A percentile compares a stretch with the other conserved stretches of the same genome.
Evolutionary conservation across 2,888 invertebrate genomes (phyloP).

Genomic region (Lasioglossum villosulum): DNA sequence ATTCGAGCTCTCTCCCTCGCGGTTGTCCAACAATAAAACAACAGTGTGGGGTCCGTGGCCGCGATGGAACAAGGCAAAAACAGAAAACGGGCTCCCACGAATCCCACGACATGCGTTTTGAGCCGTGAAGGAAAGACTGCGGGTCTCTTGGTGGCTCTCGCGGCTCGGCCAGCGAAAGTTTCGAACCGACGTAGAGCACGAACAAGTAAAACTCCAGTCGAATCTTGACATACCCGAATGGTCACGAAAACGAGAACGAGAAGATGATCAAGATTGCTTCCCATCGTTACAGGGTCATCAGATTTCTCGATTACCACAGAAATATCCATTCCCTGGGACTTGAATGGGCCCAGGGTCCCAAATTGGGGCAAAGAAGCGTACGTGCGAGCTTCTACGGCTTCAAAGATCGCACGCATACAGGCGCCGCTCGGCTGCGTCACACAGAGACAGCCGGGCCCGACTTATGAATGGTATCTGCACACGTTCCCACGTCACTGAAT

Average conservation of each 20-base stretch:
- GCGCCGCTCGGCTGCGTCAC: constrained; percentile 29
- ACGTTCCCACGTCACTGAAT: constrained; percentile 75
- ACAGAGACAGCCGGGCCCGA: constrained; percentile 48
- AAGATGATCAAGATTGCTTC: neutral
- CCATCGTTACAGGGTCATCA: neutral
- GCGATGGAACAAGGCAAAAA: constrained; percentile 73
- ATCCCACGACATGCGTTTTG: constrained; percentile 75
- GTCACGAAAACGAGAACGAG: neutral
- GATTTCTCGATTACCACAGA: neutral
- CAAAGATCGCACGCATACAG: constrained; percentile 52
- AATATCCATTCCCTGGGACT: neutral
- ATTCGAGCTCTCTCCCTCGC: constrained; percentile 70
- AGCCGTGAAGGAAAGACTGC: constrained; percentile 75
- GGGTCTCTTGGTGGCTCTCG: constrained; percentile 68
- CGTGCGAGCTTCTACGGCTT: constrained; percentile 46
- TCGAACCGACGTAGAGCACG: constrained; percentile 39
- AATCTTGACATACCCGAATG: neutral
- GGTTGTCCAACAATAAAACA: constrained; percentile 69
- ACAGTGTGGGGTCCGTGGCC: constrained; percentile 67
- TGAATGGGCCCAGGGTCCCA: constrained; percentile 15
- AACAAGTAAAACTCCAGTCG: constrained; percentile 28
- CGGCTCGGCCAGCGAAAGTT: constrained; percentile 41
- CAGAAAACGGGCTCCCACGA: constrained; percentile 78
- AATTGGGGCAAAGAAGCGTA: constrained; percentile 31
- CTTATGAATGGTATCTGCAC: constrained; percentile 75